Evolutionary conservation across 2,797 vertebrate genomes (phyloP).

Genomic region (Sebastes trivittatus): DNA sequence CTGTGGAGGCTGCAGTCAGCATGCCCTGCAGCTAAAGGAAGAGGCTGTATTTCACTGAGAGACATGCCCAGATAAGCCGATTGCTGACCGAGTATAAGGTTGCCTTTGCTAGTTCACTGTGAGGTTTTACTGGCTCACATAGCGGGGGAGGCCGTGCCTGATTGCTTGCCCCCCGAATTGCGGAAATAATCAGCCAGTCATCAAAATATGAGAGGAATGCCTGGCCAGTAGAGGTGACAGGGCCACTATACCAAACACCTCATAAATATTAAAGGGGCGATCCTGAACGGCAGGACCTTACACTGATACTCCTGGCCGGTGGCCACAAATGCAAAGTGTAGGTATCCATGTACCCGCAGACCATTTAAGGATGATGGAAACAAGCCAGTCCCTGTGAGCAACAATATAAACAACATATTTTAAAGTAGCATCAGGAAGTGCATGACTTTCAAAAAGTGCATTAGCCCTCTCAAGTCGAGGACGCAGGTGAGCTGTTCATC

Average conservation of each 20-base stretch:
- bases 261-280: not conserved
- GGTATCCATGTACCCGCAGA: not conserved
- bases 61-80: not conserved
- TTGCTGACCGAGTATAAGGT: not conserved
- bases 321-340: not conserved
- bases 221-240: not conserved
- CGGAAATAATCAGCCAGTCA: not conserved
- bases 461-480: not conserved
- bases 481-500: not conserved
- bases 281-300: not conserved
- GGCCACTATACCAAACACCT: not conserved
- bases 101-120: not conserved
- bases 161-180: not conserved
- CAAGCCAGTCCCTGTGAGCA: not conserved
- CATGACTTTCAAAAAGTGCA: not conserved
- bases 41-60: not conserved
- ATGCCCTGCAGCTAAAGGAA: slow-evolving; percentile 9
- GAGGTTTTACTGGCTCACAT: not conserved
- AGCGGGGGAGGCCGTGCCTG: not conserved
- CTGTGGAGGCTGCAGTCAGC: slow-evolving; percentile 3
- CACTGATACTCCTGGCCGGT: not conserved
- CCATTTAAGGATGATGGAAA: not conserved
- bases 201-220: not conserved
- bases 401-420: not conserved
- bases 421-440: not conserved